Conservation (phyloP, 1,140 invertebrate species). For the Eulimnadia texana region DNA sequence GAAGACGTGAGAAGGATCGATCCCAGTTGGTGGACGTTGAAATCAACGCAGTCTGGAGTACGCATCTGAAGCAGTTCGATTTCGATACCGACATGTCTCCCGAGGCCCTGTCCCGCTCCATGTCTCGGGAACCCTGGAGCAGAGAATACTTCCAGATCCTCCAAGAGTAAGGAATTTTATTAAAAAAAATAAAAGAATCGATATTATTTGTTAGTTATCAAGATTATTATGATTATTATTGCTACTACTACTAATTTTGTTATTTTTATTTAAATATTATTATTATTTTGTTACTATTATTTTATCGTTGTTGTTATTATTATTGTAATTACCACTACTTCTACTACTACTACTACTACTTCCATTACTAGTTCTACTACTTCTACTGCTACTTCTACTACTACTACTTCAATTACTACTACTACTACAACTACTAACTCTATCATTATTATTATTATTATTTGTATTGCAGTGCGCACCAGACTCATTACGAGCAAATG, state of each 20-base stretch:
- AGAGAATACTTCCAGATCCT: constrained; percentile 43
- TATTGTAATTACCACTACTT: too few species aligned
- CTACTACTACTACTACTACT: too few species aligned
- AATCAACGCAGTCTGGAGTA: constrained; percentile 28
- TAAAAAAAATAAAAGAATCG: not conserved
- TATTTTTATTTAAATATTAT: too few species aligned
- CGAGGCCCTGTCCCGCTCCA: constrained; percentile 38
- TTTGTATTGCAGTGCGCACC: constrained; percentile 40
- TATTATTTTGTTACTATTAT: too few species aligned
- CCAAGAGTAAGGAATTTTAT: constrained; percentile 35
- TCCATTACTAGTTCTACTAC: too few species aligned
- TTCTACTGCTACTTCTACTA: too few species aligned
- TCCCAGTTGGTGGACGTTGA: constrained; percentile 23
- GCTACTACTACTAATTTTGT: too few species aligned
- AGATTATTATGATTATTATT: too few species aligned
- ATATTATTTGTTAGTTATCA: constrained; percentile 17
- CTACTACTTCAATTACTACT: too few species aligned
- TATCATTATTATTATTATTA: too few species aligned
- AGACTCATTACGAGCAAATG: constrained; percentile 57
- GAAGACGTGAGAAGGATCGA: constrained; percentile 9
- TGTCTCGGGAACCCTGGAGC: constrained; percentile 50
- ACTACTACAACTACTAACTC: not conserved
- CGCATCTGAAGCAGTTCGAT: constrained; percentile 37
- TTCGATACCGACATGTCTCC: constrained; percentile 48
- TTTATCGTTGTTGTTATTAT: too few species aligned